phyloP scores from a whole-genome alignment of 2,888 invertebrate genomes.

The Drepanosiphum platanoidis region DNA sequence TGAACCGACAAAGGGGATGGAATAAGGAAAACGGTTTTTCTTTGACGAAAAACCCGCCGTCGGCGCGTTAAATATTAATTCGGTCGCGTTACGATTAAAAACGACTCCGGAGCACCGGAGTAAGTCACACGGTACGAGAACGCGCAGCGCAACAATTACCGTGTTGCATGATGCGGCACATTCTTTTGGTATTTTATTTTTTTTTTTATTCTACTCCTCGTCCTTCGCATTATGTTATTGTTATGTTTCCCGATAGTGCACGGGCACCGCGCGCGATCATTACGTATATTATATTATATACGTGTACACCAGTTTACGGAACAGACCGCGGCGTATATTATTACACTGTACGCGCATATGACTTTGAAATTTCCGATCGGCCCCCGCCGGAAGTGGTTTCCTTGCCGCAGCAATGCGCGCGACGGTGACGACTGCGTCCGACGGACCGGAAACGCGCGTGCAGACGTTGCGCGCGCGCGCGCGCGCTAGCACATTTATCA shows the following conservation, averaged over 20 bases:
- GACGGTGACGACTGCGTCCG: no score
- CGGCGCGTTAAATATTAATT: neutral
- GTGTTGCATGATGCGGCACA: slow-evolving; percentile 51
- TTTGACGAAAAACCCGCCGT: neutral
- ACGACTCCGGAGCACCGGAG: neutral
- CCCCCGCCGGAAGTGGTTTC: neutral
- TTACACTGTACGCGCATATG: neutral
- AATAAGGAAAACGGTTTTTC: neutral
- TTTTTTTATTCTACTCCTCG: no score
- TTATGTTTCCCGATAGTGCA: neutral
- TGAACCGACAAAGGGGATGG: no score
- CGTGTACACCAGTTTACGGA: neutral
- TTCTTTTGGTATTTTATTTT: slow-evolving; percentile 43
- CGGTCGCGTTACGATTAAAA: neutral
- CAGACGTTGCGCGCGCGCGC: neutral
- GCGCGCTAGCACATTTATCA: neutral
- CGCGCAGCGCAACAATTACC: slow-evolving; percentile 23
- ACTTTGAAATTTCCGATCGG: neutral
- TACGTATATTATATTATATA: neutral
- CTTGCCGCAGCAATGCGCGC: neutral
- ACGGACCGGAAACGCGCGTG: slow-evolving; percentile 13
- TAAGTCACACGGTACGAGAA: slow-evolving; percentile 23
- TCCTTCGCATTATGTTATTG: slow-evolving; percentile 3
- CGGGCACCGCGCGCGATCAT: neutral
- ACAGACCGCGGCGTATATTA: neutral